These are phyloP conservation scores for Nasonia vitripennis DNA, from an alignment of 1,140 invertebrate genomes.

Conservation along the genomic window DNA sequence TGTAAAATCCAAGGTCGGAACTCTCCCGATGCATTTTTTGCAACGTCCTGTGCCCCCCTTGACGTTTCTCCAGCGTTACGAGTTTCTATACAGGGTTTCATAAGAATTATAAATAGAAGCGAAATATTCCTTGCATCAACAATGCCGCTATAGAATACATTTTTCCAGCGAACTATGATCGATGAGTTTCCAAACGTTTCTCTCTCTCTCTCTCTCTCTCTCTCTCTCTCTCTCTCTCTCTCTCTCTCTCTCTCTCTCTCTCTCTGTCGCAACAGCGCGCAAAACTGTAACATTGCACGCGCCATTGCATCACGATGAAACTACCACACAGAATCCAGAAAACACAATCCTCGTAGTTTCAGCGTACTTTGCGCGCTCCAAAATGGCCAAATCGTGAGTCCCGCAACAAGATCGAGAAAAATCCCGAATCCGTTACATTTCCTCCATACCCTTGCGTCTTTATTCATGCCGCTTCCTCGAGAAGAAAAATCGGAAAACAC, in stretches of 20 bases:
- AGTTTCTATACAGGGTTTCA: neutral
- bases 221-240: too few relatives aligned
- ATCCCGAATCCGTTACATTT: too few relatives aligned
- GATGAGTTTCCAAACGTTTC: neutral
- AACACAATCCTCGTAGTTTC: too few relatives aligned
- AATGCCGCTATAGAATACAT: neutral
- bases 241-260: too few relatives aligned
- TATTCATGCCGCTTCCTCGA: neutral
- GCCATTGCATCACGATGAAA: neutral
- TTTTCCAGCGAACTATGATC: neutral
- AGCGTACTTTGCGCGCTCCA: too few relatives aligned
- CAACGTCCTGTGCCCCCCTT: too few relatives aligned
- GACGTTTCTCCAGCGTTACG: neutral
- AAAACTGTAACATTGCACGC: neutral
- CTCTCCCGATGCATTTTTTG: neutral
- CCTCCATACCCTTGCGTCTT: neutral
- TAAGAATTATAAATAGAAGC: neutral
- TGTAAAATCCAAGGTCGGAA: too few relatives aligned
- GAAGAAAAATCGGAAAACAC: neutral
- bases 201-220: too few relatives aligned
- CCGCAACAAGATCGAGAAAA: too few relatives aligned
- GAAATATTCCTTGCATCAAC: neutral
- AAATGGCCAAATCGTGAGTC: too few relatives aligned
- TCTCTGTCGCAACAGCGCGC: neutral
- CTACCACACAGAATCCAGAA: neutral